Conservation (phyloP, 2,113 vertebrate genomes). For the Ceuthmochares aereus region DNA sequence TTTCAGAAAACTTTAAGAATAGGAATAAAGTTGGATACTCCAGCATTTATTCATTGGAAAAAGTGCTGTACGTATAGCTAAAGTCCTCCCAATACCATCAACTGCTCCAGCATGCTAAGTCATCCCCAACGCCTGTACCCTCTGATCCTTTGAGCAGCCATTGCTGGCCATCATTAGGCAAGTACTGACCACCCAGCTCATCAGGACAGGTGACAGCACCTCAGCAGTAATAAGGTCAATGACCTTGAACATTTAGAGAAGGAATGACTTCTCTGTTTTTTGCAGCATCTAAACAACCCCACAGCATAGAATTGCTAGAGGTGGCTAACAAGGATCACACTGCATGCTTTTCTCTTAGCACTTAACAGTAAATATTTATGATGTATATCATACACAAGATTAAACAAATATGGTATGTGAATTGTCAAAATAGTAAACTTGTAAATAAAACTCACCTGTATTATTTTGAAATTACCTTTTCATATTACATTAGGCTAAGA, state of each 20-base stretch:
- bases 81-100: neutral
- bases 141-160: neutral
- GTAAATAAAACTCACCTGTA: neutral
- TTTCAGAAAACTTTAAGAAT: neutral
- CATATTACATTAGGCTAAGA: neutral
- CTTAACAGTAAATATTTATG: neutral
- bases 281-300: neutral
- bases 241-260: neutral
- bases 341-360: neutral
- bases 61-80: neutral
- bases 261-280: neutral
- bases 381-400: neutral
- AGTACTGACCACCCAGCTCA: neutral
- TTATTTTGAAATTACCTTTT: neutral
- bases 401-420: neutral
- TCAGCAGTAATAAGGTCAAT: neutral
- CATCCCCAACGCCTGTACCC: neutral
- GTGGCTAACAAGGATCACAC: neutral
- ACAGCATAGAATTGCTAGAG: neutral
- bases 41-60: neutral
- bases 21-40: neutral
- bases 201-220: neutral
- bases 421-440: neutral
- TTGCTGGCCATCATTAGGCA: neutral
- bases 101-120: neutral